Conservation (phyloP, 2,797 vertebrate species). For the Chelidonichthys spinosus region DNA sequence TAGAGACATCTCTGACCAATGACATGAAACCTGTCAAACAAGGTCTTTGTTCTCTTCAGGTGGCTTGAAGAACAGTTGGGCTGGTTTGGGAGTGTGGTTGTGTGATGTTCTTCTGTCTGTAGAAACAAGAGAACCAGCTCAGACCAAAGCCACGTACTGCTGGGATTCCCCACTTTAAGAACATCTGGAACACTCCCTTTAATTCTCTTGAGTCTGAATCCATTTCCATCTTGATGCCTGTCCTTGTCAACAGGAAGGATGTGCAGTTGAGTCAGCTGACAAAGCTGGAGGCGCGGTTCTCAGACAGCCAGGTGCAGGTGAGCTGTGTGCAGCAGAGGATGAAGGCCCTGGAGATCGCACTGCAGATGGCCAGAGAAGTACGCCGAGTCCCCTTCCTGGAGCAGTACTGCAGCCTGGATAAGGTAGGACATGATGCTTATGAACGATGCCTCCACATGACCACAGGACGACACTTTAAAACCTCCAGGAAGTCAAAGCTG, state of each 20-base stretch:
- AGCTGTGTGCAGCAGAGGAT: slow-evolving; percentile 63
- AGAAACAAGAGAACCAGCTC: too few species aligned
- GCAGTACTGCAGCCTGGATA: slow-evolving; percentile 75
- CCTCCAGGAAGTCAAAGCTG: background rate
- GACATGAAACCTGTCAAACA: background rate
- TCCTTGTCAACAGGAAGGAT: slow-evolving; percentile 60
- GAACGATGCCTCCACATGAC: background rate
- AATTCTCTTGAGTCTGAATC: too few species aligned
- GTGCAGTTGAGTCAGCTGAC: slow-evolving; percentile 64
- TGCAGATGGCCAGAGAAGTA: slow-evolving; percentile 79
- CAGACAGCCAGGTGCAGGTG: slow-evolving; percentile 38
- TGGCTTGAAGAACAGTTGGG: background rate
- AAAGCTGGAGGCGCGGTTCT: slow-evolving; percentile 58
- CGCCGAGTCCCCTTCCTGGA: slow-evolving; percentile 67
- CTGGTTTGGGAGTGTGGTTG: background rate
- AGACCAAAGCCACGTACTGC: background rate
- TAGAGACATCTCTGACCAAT: background rate
- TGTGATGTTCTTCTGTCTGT: background rate
- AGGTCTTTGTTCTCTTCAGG: background rate
- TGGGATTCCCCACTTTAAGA: too few species aligned
- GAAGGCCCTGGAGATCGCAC: slow-evolving; percentile 64
- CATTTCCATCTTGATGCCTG: too few species aligned
- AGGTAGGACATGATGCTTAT: slow-evolving; percentile 47
- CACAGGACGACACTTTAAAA: background rate
- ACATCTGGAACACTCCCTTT: too few species aligned